Base-by-base conservation (phyloP, 1,140 invertebrate species). In the Lasaia peninsularis region DNA sequence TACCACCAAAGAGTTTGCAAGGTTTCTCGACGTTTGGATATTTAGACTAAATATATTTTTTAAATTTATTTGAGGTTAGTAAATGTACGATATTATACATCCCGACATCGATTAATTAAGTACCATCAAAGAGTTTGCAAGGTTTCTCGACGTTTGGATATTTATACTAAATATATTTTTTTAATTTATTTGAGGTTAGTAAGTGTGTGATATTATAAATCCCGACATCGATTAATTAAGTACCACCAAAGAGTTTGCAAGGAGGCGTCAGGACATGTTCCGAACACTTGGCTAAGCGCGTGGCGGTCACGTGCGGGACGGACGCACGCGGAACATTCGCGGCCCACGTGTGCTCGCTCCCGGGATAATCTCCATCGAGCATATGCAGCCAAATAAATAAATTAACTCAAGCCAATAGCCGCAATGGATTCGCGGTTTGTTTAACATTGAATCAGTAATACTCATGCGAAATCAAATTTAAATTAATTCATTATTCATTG, bases 361-460 rank as follows among this genome's bases (percentile, higher is more conserved):
- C 56, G 32, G 78, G 83, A 84, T 86, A 83, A 86, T 80, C 83
- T 73, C 67, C 21, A 48, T 57, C 35, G 58, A 74, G 64, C 80
- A 84, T 76, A 84, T 69, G 80, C 80, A 73, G 54, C 52, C 77
- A 83, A 84, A 84, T 84, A 86, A 86, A 86, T 86, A 83, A 86
- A 84, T 86, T 83, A 86, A 82, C 71, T 67, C 62, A 69, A 81
- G 65, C 75, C 70, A 48, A 67, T 65, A 50, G 52, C 60, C 58
- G 56, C 57, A 60, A 56, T 24, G 10, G 24, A 50, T 37, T 53
- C 53, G 63, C 56, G 67, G 62, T 69, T 73, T 63, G 8, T 32
- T 48, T 48, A 44, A 49, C 52, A 56, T 64, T 67, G 57, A 61
- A 62, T 66, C 73, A 71, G 71, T 69, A 79, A 79, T 57, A 70